Evolutionary conservation across 2,888 invertebrate species (phyloP).

Genomic region (Mesopsocus fuscifrons): DNA sequence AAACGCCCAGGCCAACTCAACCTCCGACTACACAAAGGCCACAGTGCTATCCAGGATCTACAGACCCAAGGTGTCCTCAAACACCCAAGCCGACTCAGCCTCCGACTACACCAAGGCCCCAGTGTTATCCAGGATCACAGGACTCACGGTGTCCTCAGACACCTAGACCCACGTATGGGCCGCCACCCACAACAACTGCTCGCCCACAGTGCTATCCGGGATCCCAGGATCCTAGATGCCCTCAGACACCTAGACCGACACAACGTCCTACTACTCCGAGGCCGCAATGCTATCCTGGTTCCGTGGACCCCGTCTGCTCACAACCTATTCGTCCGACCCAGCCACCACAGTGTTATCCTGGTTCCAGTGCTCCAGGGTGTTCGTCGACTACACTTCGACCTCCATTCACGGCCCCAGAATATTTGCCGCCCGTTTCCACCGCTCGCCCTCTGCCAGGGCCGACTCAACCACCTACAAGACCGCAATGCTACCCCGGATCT

Average conservation of each 20-base stretch:
- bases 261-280: slow-evolving; percentile 17
- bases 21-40: slow-evolving; percentile 19
- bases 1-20: slow-evolving; percentile 20
- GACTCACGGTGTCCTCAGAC: slow-evolving; percentile 22
- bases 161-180: slow-evolving; percentile 13
- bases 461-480: no score
- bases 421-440: no score
- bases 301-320: slow-evolving; percentile 20
- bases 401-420: no score
- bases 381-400: no score
- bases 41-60: slow-evolving; percentile 14
- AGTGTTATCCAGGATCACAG: slow-evolving; percentile 22
- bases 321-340: slow-evolving; percentile 16
- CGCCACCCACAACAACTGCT: slow-evolving; percentile 14
- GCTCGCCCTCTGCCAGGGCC: slow-evolving; percentile 15
- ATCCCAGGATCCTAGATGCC: slow-evolving; percentile 18
- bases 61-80: slow-evolving; percentile 16
- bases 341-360: slow-evolving; percentile 14
- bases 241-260: slow-evolving; percentile 16
- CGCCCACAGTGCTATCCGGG: slow-evolving; percentile 16
- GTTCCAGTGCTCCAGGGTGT: no score
- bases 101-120: slow-evolving; percentile 16
- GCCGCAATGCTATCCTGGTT: slow-evolving; percentile 15
- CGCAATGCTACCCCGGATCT: slow-evolving; percentile 19
- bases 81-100: slow-evolving; percentile 15